Conservation (phyloP, 2,113 vertebrate genomes). For the Sturnus vulgaris region DNA sequence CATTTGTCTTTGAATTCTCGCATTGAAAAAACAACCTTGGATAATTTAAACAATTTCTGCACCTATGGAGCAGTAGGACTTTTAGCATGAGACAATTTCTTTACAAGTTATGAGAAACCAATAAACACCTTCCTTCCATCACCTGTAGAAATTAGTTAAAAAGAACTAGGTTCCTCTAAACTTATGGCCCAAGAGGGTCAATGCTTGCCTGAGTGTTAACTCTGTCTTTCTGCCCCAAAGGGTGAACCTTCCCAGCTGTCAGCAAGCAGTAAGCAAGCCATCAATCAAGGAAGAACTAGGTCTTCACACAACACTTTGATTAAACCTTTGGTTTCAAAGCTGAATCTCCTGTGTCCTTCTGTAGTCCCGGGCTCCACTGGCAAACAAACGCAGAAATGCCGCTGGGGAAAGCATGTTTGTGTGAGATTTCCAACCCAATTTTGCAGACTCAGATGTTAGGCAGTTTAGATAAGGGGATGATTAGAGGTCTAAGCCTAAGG, state of each 20-base stretch:
- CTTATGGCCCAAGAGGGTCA: neutral
- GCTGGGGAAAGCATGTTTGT: slow-evolving; percentile 47
- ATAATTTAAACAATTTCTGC: neutral
- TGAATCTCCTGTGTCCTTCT: neutral
- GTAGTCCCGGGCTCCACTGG: neutral
- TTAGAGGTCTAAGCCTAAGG: slow-evolving; percentile 65
- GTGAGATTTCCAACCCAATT: slow-evolving; percentile 60
- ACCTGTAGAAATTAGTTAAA: neutral
- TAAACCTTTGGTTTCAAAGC: slow-evolving; percentile 30
- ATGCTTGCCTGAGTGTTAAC: neutral
- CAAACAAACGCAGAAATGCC: slow-evolving; percentile 23
- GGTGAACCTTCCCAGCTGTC: neutral
- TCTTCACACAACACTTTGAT: slow-evolving; percentile 3
- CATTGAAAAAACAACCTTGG: neutral
- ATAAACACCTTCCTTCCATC: neutral
- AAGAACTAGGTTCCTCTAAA: neutral
- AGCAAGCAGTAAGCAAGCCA: neutral
- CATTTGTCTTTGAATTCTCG: neutral
- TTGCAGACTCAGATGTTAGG: slow-evolving; percentile 60
- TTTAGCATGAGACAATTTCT: neutral
- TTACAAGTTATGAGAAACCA: neutral
- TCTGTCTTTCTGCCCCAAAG: neutral
- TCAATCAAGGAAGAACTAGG: neutral
- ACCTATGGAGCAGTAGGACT: neutral
- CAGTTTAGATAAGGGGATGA: slow-evolving; percentile 66